Evolutionary conservation across 2,888 invertebrate species (phyloP).

Genomic region (Sarcophaga variegata): DNA sequence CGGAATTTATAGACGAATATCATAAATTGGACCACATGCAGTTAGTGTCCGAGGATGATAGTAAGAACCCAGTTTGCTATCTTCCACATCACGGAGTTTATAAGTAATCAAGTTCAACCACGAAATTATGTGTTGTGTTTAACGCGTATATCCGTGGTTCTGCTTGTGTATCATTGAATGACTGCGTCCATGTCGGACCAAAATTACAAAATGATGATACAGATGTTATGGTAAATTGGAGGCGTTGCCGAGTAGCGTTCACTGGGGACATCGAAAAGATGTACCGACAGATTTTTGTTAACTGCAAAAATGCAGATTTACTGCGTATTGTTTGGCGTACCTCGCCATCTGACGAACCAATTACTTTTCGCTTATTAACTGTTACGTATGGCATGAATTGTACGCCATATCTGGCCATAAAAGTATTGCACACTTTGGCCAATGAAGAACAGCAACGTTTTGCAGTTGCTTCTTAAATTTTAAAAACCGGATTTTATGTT

Average conservation of each 20-base stretch:
- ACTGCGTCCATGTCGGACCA: conserved; percentile 65
- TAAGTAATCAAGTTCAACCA: conserved; percentile 62
- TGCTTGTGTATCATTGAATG: conserved; percentile 51
- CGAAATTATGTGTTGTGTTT: conserved; percentile 62
- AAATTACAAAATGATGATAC: conserved; percentile 49
- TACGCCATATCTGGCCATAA: conserved; percentile 58
- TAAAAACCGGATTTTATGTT: conserved; percentile 59
- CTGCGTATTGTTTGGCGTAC: conserved; percentile 62
- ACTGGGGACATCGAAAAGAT: conserved; percentile 65
- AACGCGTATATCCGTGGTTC: conserved; percentile 50
- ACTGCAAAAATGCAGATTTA: conserved; percentile 49
- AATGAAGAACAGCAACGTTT: conserved; percentile 27
- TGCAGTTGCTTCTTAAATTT: conserved; percentile 53
- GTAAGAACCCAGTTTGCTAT: conserved; percentile 20
- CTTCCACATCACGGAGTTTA: conserved; percentile 63
- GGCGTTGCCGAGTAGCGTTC: conserved; percentile 58
- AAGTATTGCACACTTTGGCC: conserved; percentile 53
- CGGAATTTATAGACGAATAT: conserved; percentile 60
- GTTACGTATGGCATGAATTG: conserved; percentile 64
- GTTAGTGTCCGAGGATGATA: background rate
- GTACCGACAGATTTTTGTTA: conserved; percentile 48
- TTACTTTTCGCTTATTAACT: conserved; percentile 50
- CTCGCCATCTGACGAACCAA: conserved; percentile 10
- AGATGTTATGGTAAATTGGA: conserved; percentile 60
- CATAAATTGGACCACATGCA: conserved; percentile 54